Evolutionary conservation across 2,113 vertebrate genomes (phyloP), one percentile per base, ranked within the genome.

Genomic region (Catharus minimus): DNA sequence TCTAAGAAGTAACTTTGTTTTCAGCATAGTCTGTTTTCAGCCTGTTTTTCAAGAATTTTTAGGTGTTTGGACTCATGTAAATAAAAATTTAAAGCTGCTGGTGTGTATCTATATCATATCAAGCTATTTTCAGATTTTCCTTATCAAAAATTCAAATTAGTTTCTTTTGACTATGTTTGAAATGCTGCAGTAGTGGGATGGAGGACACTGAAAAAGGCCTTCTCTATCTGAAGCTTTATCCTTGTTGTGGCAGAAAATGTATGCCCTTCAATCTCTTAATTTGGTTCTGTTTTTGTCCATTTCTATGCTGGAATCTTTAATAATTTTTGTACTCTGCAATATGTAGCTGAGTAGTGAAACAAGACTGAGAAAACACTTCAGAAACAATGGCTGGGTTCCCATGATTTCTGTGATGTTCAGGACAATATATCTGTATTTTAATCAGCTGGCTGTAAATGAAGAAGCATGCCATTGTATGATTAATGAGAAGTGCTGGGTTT

Each of bases 401-500:
- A 1, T 3, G 18, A 41, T 91, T 84, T 76, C 53, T 41, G 2
- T 61, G 69, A 33, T 79, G 26, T 68, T 93, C 50, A 46, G 66
- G 78, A 43, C 58, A 57, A 69, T 79, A 22, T 76, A 93, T 72
- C 62, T 92, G 28, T 84, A 38, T 90, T 92, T 91, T 84, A 86
- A 87, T 89, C 62, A 89, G 26, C 49, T 79, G 57, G 12, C 66
- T 94, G 73, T 69, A 84, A 93, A 87, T 36, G 87, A 90, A 84
- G 62, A n/a, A 89, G 50, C 32, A n/a, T 41, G 64, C 65, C 49
- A 36, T 90, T 82, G 41, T 65, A 50, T 57, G 66, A 87, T 89
- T 84, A 91, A 82, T 68, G 43, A 72, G 89, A 89, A 72, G 28
- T 46, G 41, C 62, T 7, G 8, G 5, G 41, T 78, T 89, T 41